phyloP scores from a whole-genome alignment of 2,797 vertebrate genomes.

The Acanthurus lineatus region DNA sequence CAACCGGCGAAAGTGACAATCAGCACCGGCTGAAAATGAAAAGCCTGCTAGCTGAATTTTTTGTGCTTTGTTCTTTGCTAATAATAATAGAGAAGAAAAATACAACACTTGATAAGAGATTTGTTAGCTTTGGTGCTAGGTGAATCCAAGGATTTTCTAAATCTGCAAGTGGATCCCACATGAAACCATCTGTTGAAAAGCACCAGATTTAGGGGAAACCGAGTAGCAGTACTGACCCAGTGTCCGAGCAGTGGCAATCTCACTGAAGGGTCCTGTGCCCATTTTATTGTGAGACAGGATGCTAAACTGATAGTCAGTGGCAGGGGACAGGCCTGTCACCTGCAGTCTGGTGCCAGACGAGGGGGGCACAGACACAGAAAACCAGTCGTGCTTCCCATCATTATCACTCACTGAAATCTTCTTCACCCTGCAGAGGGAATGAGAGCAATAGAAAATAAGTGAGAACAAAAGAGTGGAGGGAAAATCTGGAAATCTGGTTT shows the following conservation, averaged over 20 bases:
- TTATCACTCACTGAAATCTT: slow-evolving; percentile 75
- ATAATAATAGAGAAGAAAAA: neutral
- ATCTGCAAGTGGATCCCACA: neutral
- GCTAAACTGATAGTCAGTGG: slow-evolving; percentile 93
- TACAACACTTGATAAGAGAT: slow-evolving; percentile 17
- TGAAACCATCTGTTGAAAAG: neutral
- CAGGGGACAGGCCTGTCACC: slow-evolving; percentile 88
- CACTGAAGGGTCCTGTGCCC: slow-evolving; percentile 94
- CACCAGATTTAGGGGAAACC: neutral
- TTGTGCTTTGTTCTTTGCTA: neutral
- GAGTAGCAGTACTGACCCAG: slow-evolving; percentile 73
- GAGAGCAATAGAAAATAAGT: slow-evolving; percentile 28
- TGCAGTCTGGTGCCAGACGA: slow-evolving; percentile 81
- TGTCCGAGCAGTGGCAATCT: slow-evolving; percentile 87
- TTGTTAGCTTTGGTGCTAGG: neutral
- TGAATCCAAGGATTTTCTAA: neutral
- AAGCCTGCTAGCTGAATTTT: slow-evolving; percentile 15
- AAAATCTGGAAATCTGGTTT: slow-evolving; percentile 55
- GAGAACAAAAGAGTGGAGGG: slow-evolving; percentile 66
- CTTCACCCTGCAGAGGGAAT: slow-evolving; percentile 86
- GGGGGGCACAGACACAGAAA: slow-evolving; percentile 84
- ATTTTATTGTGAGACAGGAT: slow-evolving; percentile 93
- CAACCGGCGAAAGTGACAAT: neutral
- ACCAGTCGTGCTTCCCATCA: slow-evolving; percentile 88
- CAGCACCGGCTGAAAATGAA: neutral